A percentile compares a stretch with the other conserved stretches of the same genome.
Evolutionary conservation across 2,888 invertebrate species (phyloP).

Genomic region (Euzetes globulus): DNA sequence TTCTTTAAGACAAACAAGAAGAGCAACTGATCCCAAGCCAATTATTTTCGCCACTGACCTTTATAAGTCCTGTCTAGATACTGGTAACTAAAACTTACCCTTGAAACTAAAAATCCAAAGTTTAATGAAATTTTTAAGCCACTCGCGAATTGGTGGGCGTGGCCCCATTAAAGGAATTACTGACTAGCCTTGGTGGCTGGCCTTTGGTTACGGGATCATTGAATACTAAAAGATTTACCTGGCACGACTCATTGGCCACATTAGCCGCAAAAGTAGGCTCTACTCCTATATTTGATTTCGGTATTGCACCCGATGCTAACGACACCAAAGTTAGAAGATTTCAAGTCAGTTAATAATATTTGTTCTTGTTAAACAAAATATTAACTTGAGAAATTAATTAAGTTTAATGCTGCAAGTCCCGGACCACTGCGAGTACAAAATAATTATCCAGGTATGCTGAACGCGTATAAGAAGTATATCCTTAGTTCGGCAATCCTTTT

Average conservation of each 20-base stretch:
- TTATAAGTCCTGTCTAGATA: conserved; percentile 15
- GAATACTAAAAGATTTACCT: not conserved
- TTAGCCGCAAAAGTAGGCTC: not conserved
- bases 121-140: conserved; percentile 31
- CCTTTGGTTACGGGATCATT: not conserved
- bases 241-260: conserved; percentile 1
- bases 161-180: conserved; percentile 34
- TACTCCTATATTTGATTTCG: not conserved
- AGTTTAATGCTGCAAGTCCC: conserved; percentile 5
- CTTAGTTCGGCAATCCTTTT: conserved; percentile 24
- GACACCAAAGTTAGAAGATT: conserved; percentile 2
- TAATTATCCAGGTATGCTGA: not conserved
- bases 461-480: conserved; percentile 26
- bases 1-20: not conserved
- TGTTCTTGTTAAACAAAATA: too few species aligned
- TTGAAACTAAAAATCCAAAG: not conserved
- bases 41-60: not conserved
- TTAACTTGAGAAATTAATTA: not conserved
- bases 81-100: not conserved
- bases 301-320: conserved; percentile 20
- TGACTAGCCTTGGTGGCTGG: conserved; percentile 30
- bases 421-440: too few species aligned
- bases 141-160: conserved; percentile 42
- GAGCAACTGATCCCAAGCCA: not conserved
- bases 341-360: not conserved